Base-by-base conservation (phyloP, 2,888 invertebrate species). In the Cryptus viduatorius region DNA sequence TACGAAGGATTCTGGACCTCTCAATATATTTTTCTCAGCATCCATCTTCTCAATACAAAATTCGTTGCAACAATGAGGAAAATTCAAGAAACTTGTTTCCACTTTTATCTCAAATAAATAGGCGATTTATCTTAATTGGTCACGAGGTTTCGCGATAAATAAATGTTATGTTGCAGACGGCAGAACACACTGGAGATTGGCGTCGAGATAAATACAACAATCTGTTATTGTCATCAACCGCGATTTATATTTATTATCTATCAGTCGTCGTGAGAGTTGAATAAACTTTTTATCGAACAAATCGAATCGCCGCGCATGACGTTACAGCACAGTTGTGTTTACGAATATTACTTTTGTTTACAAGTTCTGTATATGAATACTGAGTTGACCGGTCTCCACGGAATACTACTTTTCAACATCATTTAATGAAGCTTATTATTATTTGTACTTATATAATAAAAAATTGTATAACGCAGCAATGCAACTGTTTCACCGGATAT, bases 11-110 rank as follows among this genome's bases (percentile, higher is more conserved):
- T 82, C 37, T 4, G 90, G 88, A 14, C 92, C 91, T 29, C 83
- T 83, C 29, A 92, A 56, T 77, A 92, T 88, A 87, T 92, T 87
- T 7, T 69, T 80, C 16, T 88, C 67, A 8, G 78, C 83, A 14
- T 83, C 75, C 92, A 91, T 92, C 14, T 82, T 88, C 56, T 24
- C 46, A 2, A 19, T 37, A 7, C 37, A 50, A 16, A 48, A 42
- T 53, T 16, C n/a, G 42, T 31, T 44, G 42, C 7, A 24, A 56
- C 44, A 50, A 50, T 50, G 19, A 4, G 14, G 12, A 56, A 71
- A 37, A 19, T 46, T 14, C n/a, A 48, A 24, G 2, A 61, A 37
- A 31, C n/a, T 31, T 31, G 5, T 56, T 42, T 42, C 5, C 42
- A 37, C 12, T 16, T 50, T 56, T 71, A 53, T 31, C 37, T 46